Evolutionary conservation across 2,113 vertebrate genomes (phyloP), one percentile per base, ranked within the genome.

Genomic region (Carollia perspicillata): DNA sequence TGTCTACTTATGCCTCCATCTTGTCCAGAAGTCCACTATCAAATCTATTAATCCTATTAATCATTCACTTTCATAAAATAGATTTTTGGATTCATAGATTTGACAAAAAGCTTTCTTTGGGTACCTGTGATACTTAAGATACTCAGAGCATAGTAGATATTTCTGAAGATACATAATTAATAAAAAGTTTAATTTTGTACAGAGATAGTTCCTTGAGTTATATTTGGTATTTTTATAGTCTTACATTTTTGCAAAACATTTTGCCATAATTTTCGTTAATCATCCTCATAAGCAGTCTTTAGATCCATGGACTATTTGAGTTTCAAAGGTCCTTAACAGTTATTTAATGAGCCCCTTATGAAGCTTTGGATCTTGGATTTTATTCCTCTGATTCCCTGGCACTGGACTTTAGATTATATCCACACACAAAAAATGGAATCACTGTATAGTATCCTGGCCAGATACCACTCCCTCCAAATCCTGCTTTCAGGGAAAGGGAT

Each of bases 61-160:
- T 84, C 37, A 77, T 44, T 94, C 80, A 42, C 94, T 96, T 90
- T 51, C 80, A 78, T 83, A 81, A 93, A 84, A 63, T 51, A 83
- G 40, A 55, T 37, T 55, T 91, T 49, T 91, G 86, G 55, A 28
- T 35, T 74, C 17, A 16, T 1, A 0, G 75, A 68, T 69, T 71
- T 95, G 66, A 87, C 47, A 93, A 51, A 94, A 51, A 40, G 2
- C 10, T 51, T 81, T 68, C 44, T 78, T 53, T 69, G 60, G 47
- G 44, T 75, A 12, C 12, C 53, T 85, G 9, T 79, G n/a, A 68
- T 65, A 60, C 53, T 37, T 86, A 18, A 65, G 26, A 58, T 17
- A 37, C 17, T 69, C 89, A 86, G 55, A 84, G 69, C 33, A 51
- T 10, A 88, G 74, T 13, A 42, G 23, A 51, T 77, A 17, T 13